Base-by-base conservation (phyloP, 2,888 invertebrate species). In the Spilosoma lubricipeda region DNA sequence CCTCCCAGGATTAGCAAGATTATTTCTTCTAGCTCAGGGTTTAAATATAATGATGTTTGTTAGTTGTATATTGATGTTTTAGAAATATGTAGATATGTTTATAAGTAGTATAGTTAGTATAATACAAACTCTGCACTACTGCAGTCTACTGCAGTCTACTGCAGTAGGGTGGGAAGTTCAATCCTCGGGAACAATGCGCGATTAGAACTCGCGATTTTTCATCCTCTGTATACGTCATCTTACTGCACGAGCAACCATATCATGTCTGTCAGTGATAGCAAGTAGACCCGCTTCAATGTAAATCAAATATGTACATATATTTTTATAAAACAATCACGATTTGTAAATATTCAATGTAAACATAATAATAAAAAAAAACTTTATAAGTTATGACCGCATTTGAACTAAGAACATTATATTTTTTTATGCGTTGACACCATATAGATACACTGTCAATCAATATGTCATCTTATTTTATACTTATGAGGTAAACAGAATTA, bases 181-280 rank as follows among this genome's bases (percentile, higher is more conserved):
- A 39, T 42, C 13, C 42, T 42, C 13, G 42, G 42, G 11, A 42
- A 42, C 13, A 52, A 23, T 23, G 7, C 18, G 27, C 7, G 27
- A 30, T 30, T 30, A 30, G 30, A 63, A 63, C 15, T 33, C 84
- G 84, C 84, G 76, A 15, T 36, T 74, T 67, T 66, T 33, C 65
- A 59, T 70, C 30, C 30, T 73, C 64, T 18, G 52, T 72, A 36
- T 33, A 15, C 42, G 64, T 42, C 81, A 77, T 70, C 74, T 75
- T 73, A 74, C 74, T 88, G 85, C 87, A 88, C 82, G 82, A 75
- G 77, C 82, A 73, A 78, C 80, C 86, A 85, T 89, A 89, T 89
- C 88, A 88, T 86, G 84, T 86, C 81, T 83, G 84, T 82, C 77
- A 83, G 80, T 80, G 87, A 85, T 85, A 90, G 86, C 85, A 82